Evolutionary conservation across 2,113 vertebrate genomes (phyloP), one percentile per base, ranked within the genome.

Genomic region (Carassius auratus): DNA sequence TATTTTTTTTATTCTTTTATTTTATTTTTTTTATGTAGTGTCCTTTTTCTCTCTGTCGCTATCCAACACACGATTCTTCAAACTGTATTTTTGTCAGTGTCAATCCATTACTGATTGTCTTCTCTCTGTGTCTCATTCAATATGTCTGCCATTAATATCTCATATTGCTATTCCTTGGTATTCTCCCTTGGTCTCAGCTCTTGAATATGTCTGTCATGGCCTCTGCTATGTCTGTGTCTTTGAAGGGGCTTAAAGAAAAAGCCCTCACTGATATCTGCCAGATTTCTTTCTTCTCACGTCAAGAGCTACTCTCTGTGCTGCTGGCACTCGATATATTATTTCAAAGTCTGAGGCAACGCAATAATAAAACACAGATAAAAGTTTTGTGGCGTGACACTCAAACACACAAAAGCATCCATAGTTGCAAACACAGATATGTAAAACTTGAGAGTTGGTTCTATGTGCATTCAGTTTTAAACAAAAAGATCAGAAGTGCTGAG

Each of bases 271-370:
- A 50, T 87, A 87, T 84, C 69, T 45, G 76, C 85, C 81, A 90
- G 90, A 91, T 90, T 92, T 90, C 88, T 92, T 91, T 91, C 88
- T 92, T 90, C 89, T 88, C 61, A 86, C 85, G 89, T 91, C 86
- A 88, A 89, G 84, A 89, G 86, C 8, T 15, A 71, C 87, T 73
- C 78, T 90, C 73, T 79, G 81, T 6, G 77, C 91, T 87, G 7
- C 69, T 83, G 91, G 91, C 91, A 71, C 83, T 87, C 88, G 59
- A 90, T 87, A 82, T 84, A 86, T 86, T 89, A 89, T 93, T 93
- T 92, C 87, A 92, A 91, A 93, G 91, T 85, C 83, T 81, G 57
- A 91, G 88, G 91, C 75, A 88, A 88, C 66, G 83, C 84, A 90
- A 89, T 89, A 86, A 88, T 62, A 88, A 88, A 84, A 89, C 86